Evolutionary conservation across 1,140 invertebrate genomes (phyloP).

Genomic region (Aphis craccivora): DNA sequence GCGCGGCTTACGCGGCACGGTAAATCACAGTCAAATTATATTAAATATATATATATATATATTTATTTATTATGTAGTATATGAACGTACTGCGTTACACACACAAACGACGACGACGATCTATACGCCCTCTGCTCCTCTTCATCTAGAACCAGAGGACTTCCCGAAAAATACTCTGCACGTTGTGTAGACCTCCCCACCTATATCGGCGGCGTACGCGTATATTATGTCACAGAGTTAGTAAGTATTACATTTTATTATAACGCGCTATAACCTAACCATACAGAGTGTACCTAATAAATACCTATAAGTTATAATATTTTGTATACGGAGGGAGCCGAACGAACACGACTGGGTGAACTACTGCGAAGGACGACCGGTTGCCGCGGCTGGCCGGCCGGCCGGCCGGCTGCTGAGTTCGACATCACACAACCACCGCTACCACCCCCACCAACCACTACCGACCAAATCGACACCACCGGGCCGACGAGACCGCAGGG

Average conservation of each 20-base stretch:
- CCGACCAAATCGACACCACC: background rate
- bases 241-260: background rate
- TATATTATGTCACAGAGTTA: background rate
- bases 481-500: background rate
- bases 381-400: background rate
- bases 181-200: background rate
- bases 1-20: background rate
- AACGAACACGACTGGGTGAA: background rate
- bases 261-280: background rate
- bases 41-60: background rate
- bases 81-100: background rate
- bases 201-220: background rate
- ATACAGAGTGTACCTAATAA: background rate
- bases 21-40: constrained; percentile 33
- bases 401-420: background rate
- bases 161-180: constrained; percentile 7
- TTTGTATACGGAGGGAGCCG: constrained; percentile 1
- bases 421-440: background rate
- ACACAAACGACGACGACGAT: background rate
- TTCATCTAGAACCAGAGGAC: background rate
- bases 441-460: background rate
- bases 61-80: too few relatives aligned
- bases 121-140: background rate
- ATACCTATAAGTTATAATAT: background rate
- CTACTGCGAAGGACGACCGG: constrained; percentile 54